Evolutionary conservation across 2,113 vertebrate genomes (phyloP).

Genomic region (Danio rerio): DNA sequence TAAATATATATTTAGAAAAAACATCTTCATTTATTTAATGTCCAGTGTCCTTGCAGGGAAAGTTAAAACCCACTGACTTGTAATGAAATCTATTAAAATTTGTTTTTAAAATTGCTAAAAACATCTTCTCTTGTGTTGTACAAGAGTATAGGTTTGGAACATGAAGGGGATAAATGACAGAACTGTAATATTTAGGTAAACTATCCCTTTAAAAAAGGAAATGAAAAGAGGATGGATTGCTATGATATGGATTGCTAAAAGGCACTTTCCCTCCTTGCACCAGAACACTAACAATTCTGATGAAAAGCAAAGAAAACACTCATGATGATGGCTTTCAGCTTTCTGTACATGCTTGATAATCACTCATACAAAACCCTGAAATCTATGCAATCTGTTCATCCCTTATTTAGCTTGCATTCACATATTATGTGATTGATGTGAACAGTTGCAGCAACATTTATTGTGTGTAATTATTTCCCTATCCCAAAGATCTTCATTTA

Average conservation of each 20-base stretch:
- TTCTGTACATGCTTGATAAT: neutral
- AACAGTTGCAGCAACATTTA: constrained; percentile 6
- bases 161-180: neutral
- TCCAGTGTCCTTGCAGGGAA: neutral
- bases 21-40: no score
- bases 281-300: constrained; percentile 50
- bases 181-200: neutral
- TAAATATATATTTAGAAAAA: neutral
- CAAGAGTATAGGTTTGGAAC: neutral
- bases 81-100: neutral
- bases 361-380: constrained; percentile 6
- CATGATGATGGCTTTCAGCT: neutral
- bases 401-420: neutral
- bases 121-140: neutral
- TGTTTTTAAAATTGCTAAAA: no score
- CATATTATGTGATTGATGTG: neutral
- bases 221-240: neutral
- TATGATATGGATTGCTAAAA: neutral
- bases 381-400: constrained; percentile 48
- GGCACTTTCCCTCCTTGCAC: constrained; percentile 15
- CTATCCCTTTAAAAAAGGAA: neutral
- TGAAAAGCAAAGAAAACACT: constrained; percentile 45
- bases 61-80: neutral
- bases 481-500: constrained; percentile 26
- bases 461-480: constrained; percentile 3